Conservation (phyloP, 2,888 invertebrate genomes). For the Spialia ferax region DNA sequence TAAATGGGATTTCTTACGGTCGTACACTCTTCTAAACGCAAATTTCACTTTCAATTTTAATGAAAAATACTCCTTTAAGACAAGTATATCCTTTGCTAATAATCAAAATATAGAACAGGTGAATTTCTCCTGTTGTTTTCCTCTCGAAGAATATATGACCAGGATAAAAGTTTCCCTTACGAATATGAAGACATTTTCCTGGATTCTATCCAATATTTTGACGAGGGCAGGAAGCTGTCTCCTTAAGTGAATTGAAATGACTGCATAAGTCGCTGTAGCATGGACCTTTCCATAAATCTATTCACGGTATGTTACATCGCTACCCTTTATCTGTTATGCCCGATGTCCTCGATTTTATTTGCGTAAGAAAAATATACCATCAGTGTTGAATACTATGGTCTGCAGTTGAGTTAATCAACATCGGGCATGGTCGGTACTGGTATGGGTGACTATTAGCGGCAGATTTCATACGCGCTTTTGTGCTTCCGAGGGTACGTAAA, state of each 20-base stretch:
- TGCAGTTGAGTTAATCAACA: too few relatives aligned
- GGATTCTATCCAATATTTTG: constrained; percentile 18
- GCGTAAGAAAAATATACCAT: too few relatives aligned
- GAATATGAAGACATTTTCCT: constrained; percentile 1
- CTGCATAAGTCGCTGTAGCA: constrained; percentile 8
- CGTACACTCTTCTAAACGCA: too few relatives aligned
- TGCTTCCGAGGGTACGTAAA: too few relatives aligned
- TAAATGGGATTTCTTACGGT: too few relatives aligned
- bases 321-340: background rate
- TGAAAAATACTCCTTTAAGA: background rate
- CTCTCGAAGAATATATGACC: background rate
- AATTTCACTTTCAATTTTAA: background rate
- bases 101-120: background rate
- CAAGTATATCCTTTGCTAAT: background rate
- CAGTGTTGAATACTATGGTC: too few relatives aligned
- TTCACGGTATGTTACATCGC: background rate
- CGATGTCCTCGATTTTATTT: background rate
- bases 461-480: too few relatives aligned
- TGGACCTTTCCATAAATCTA: background rate
- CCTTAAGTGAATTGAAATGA: constrained; percentile 9
- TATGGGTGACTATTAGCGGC: too few relatives aligned
- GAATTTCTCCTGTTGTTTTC: background rate
- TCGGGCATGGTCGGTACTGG: too few relatives aligned
- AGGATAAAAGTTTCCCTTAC: background rate
- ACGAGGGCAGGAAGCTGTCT: constrained; percentile 9